Evolutionary conservation across 1,140 invertebrate species (phyloP).

Genomic region (Drosophila nannoptera): DNA sequence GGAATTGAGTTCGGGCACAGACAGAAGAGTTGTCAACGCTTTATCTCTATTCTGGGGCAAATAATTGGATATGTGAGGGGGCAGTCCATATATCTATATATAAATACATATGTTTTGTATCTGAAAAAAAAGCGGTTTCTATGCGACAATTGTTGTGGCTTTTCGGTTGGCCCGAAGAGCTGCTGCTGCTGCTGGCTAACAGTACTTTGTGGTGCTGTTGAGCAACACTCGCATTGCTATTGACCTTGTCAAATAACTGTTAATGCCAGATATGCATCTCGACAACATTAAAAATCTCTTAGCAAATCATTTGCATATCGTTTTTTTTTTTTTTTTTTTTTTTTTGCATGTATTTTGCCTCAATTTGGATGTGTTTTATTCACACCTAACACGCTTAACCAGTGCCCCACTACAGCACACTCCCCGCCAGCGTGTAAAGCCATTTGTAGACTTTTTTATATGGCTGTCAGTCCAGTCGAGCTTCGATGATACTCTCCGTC

Average conservation of each 20-base stretch:
- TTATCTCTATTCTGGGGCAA: slow-evolving; percentile 58
- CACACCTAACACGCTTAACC: slow-evolving; percentile 24
- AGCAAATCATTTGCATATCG: slow-evolving; percentile 28
- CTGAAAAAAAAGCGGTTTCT: slow-evolving; percentile 2
- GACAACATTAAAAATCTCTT: background rate
- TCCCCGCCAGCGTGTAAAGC: background rate
- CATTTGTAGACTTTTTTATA: slow-evolving; percentile 24
- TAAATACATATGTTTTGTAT: no score
- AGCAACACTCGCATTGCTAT: background rate
- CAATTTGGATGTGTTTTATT: slow-evolving; percentile 19
- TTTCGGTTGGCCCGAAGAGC: no score
- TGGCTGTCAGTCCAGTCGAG: slow-evolving; percentile 13
- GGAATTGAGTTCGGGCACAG: slow-evolving; percentile 29
- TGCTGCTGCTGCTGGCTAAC: slow-evolving; percentile 6
- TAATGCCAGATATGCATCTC: slow-evolving; percentile 15
- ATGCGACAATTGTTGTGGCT: slow-evolving; percentile 18
- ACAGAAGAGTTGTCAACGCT: slow-evolving; percentile 59
- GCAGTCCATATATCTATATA: background rate
- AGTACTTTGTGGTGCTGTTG: background rate
- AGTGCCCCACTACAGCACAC: background rate
- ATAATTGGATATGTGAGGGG: slow-evolving; percentile 45
- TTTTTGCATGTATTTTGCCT: background rate
- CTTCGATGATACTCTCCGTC: background rate
- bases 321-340: slow-evolving; percentile 13
- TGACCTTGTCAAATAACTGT: slow-evolving; percentile 3